Conservation (phyloP, 2,797 vertebrate genomes). For the Enoplosus armatus region DNA sequence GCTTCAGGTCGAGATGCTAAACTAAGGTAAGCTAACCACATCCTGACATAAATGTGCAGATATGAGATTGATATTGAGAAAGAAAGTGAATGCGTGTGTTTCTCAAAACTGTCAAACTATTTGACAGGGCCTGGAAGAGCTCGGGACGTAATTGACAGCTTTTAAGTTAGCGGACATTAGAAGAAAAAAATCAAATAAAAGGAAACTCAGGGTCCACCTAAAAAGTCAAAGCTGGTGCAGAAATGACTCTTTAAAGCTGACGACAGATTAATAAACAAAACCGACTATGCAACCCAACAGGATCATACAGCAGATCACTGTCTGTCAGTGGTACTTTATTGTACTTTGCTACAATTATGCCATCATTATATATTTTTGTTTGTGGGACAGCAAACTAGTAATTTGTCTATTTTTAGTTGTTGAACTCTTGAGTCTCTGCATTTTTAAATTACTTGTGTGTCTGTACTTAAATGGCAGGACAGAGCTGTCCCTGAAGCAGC, state of each 20-base stretch:
- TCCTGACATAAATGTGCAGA: not conserved
- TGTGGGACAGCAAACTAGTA: constrained; percentile 22
- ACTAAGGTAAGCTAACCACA: no score
- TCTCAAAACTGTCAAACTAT: constrained; percentile 5
- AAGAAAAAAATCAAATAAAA: not conserved
- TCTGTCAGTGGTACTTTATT: constrained; percentile 6
- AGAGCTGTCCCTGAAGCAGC: constrained; percentile 53
- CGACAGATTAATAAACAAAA: constrained; percentile 35
- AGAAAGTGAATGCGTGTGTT: not conserved
- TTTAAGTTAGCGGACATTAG: not conserved
- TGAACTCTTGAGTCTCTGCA: constrained; percentile 29
- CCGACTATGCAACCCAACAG: constrained; percentile 73
- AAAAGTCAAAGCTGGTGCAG: constrained; percentile 45
- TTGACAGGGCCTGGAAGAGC: not conserved
- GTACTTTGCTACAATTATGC: not conserved
- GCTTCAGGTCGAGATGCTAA: not conserved
- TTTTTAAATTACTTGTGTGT: constrained; percentile 45
- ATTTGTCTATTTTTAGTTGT: constrained; percentile 35
- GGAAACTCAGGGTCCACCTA: constrained; percentile 64
- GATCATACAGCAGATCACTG: constrained; percentile 40
- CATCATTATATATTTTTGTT: constrained; percentile 10
- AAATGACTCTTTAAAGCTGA: constrained; percentile 28
- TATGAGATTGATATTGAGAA: not conserved
- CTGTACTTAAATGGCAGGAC: constrained; percentile 49
- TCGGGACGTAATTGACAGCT: constrained; percentile 12